These are phyloP conservation scores for Diaperis boleti DNA, from an alignment of 2,888 invertebrate species.

Conservation along the genomic window DNA sequence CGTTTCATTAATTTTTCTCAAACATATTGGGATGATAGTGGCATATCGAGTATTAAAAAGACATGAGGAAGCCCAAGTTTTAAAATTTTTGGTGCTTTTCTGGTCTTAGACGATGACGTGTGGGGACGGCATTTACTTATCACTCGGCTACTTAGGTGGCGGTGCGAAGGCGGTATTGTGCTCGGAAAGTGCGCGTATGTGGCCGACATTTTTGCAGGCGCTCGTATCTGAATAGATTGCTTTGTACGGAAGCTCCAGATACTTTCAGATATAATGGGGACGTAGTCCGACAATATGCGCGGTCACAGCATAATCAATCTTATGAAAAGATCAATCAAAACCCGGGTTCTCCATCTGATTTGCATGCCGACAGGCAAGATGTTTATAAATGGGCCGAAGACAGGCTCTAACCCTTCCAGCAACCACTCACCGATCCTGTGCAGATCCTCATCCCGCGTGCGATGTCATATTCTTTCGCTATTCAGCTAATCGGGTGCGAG, in stretches of 20 bases:
- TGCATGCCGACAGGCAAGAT: conserved; percentile 67
- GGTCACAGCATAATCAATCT: conserved; percentile 66
- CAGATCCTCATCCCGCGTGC: conserved; percentile 5
- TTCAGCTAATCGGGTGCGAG: conserved; percentile 43
- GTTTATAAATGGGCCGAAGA: conserved; percentile 67
- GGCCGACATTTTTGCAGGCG: conserved; percentile 28
- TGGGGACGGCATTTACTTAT: background rate
- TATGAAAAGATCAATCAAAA: conserved; percentile 67
- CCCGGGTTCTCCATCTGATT: conserved; percentile 66
- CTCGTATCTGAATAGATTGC: conserved; percentile 22
- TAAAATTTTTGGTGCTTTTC: no score
- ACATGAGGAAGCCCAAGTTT: no score
- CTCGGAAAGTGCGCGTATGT: conserved; percentile 10
- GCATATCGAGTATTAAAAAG: no score
- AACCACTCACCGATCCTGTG: conserved; percentile 54
- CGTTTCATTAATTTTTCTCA: no score
- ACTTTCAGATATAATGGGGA: conserved; percentile 48
- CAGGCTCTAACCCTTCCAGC: conserved; percentile 58
- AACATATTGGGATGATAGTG: no score
- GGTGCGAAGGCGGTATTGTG: conserved; percentile 2
- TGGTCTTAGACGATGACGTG: no score
- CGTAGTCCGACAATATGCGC: conserved; percentile 60
- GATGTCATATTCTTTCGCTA: conserved; percentile 1
- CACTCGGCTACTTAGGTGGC: background rate
- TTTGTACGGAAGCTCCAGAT: conserved; percentile 38